phyloP scores from a whole-genome alignment of 2,113 vertebrate genomes.

The Gallinago paraguaiae region DNA sequence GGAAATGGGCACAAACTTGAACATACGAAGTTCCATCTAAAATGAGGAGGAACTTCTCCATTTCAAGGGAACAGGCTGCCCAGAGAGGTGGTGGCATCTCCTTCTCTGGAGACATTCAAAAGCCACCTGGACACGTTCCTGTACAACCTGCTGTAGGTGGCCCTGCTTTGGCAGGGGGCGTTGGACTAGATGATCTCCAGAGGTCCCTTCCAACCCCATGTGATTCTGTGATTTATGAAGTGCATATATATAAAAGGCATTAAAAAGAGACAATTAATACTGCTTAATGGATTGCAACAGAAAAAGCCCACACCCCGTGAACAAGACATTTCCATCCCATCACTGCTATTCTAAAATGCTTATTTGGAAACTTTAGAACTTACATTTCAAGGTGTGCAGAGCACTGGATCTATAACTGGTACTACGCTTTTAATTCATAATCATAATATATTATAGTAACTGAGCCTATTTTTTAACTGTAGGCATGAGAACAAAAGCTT shows the following conservation, averaged over 20 bases:
- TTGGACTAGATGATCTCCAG: no score
- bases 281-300: not conserved
- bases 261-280: not conserved
- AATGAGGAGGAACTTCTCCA: no score
- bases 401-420: no score
- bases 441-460: not conserved
- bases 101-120: no score
- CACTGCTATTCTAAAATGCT: not conserved
- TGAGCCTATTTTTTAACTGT: not conserved
- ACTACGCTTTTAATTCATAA: not conserved
- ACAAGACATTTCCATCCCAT: not conserved
- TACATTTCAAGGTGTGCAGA: not conserved
- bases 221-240: not conserved
- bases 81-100: no score
- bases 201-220: no score
- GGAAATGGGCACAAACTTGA: no score
- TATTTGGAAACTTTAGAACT: not conserved
- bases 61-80: no score
- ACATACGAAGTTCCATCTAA: no score
- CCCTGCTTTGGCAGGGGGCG: no score
- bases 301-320: fast-evolving
- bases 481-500: not conserved
- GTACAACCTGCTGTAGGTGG: no score
- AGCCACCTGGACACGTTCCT: no score
- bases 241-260: not conserved